Conservation (phyloP, 2,888 invertebrate species). For the Macrostomum cliftonense region DNA sequence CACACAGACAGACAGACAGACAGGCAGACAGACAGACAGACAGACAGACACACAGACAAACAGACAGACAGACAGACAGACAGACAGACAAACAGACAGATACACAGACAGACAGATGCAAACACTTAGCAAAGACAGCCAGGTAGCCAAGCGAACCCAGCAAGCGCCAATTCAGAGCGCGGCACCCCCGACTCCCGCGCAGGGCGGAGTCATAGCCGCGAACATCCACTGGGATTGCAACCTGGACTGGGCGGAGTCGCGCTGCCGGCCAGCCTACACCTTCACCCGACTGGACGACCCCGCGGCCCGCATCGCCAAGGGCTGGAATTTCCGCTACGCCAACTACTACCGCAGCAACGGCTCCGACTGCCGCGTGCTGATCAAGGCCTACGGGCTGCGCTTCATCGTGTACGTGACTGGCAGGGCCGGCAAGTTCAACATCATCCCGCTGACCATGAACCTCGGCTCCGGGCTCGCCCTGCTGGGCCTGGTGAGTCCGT, state of each 20-base stretch:
- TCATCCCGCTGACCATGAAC: slow-evolving; percentile 40
- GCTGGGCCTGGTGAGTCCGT: slow-evolving; percentile 36
- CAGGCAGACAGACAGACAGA: no score
- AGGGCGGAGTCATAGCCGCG: slow-evolving; percentile 39
- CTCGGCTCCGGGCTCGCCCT: slow-evolving; percentile 42
- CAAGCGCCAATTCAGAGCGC: no score
- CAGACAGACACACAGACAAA: no score
- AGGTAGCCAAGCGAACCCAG: no score
- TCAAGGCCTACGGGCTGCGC: slow-evolving; percentile 40
- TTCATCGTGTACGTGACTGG: slow-evolving; percentile 40
- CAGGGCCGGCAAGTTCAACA: slow-evolving; percentile 39
- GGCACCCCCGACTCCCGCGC: no score
- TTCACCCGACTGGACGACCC: slow-evolving; percentile 39
- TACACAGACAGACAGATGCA: no score
- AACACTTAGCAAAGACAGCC: no score
- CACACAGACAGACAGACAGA: no score
- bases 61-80: no score
- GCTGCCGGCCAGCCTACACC: slow-evolving; percentile 39
- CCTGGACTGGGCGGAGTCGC: slow-evolving; percentile 34
- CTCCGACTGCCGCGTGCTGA: slow-evolving; percentile 29
- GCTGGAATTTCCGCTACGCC: slow-evolving; percentile 42
- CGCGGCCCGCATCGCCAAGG: slow-evolving; percentile 32
- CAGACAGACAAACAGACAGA: no score
- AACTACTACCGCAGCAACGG: slow-evolving; percentile 25
- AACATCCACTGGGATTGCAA: slow-evolving; percentile 41